A percentile compares a stretch with the other conserved stretches of the same genome.
phyloP scores from a whole-genome alignment of 2,797 vertebrate genomes.

The Choloepus didactylus region DNA sequence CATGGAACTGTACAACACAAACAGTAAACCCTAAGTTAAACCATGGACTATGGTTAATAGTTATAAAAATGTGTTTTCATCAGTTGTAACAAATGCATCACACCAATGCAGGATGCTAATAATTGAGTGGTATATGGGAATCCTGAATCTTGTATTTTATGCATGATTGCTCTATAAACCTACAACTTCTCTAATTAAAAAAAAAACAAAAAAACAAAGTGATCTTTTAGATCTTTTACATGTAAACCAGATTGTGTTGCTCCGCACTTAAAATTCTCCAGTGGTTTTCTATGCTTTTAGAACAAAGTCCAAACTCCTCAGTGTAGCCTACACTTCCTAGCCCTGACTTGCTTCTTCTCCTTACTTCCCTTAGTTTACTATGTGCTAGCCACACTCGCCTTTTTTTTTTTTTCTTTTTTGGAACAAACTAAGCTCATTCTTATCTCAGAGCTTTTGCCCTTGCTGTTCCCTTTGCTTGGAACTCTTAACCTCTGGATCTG shows the following conservation, averaged over 20 bases:
- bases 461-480: neutral
- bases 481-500: neutral
- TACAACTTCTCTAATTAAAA: too few species aligned
- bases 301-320: neutral
- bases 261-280: neutral
- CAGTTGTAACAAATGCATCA: too few species aligned
- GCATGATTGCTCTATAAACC: too few species aligned
- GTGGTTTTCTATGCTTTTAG: neutral
- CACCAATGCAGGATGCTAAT: too few species aligned
- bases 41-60: too few species aligned
- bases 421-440: neutral
- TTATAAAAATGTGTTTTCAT: too few species aligned
- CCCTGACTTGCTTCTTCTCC: neutral
- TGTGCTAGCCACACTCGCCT: neutral
- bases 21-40: too few species aligned
- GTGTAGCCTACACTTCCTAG: neutral
- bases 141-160: too few species aligned
- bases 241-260: neutral
- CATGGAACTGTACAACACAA: too few species aligned
- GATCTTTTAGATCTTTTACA: neutral
- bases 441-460: neutral
- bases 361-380: neutral
- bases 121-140: too few species aligned
- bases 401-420: neutral
- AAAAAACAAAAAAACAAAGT: too few species aligned